Evolutionary conservation across 1,140 invertebrate species (phyloP).

Genomic region (Eulimnadia texana): DNA sequence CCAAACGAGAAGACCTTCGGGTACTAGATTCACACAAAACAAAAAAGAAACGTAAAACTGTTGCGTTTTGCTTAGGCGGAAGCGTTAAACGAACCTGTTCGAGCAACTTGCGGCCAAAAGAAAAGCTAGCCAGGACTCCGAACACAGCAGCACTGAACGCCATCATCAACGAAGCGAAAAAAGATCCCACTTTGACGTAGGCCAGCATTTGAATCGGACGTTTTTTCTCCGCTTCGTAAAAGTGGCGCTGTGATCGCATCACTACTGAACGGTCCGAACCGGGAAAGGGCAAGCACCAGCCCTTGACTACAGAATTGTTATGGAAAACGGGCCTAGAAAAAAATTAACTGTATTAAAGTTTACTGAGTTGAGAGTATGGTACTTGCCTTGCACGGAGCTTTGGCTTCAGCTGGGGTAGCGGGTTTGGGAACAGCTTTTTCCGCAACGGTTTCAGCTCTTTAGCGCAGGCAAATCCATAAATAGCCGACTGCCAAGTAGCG

Average conservation of each 20-base stretch:
- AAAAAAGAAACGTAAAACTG: slow-evolving; percentile 13
- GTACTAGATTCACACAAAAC: too few species aligned
- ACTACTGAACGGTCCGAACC: slow-evolving; percentile 67
- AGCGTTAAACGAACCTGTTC: slow-evolving; percentile 38
- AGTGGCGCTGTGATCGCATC: slow-evolving; percentile 53
- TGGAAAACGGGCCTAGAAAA: slow-evolving; percentile 41
- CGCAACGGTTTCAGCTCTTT: slow-evolving; percentile 46
- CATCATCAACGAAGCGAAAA: slow-evolving; percentile 32
- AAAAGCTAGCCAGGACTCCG: slow-evolving; percentile 44
- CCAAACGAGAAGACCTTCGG: slow-evolving; percentile 60
- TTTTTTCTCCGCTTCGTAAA: slow-evolving; percentile 48
- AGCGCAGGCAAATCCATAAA: slow-evolving; percentile 50
- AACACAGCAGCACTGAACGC: slow-evolving; percentile 45
- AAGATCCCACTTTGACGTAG: slow-evolving; percentile 38
- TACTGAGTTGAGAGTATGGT: not conserved
- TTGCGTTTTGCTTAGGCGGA: not conserved
- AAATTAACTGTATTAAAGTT: not conserved
- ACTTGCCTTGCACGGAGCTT: slow-evolving; percentile 30
- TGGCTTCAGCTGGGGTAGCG: slow-evolving; percentile 44
- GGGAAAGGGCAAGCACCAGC: slow-evolving; percentile 62
- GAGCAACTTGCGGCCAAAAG: slow-evolving; percentile 44
- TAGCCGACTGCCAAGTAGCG: slow-evolving; percentile 67
- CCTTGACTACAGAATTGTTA: slow-evolving; percentile 38
- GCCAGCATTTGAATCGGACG: slow-evolving; percentile 52
- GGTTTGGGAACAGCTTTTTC: slow-evolving; percentile 44